Percentiles rank a stretch among this genome's conserved stretches.
phyloP scores from a whole-genome alignment of 2,113 vertebrate genomes.

The Dasypus novemcinctus region DNA sequence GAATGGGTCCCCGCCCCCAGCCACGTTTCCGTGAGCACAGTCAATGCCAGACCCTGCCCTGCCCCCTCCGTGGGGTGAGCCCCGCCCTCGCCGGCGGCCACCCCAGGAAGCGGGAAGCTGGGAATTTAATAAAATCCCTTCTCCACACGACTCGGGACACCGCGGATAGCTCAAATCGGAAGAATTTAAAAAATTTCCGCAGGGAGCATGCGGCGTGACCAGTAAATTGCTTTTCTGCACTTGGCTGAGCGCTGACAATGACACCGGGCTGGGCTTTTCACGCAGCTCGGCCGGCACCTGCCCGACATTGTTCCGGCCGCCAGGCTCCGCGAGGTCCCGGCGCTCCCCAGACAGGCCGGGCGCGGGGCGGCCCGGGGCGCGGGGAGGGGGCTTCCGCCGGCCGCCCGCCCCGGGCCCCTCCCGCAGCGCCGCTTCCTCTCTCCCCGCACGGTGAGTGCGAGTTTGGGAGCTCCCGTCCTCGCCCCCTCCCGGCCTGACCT shows the following conservation, averaged over 20 bases:
- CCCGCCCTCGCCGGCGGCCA: neutral
- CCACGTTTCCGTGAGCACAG: conserved; percentile 40
- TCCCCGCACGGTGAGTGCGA: neutral
- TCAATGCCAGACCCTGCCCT: conserved; percentile 27
- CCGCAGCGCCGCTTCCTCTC: conserved; percentile 19
- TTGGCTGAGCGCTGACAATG: conserved; percentile 79
- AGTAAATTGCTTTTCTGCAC: conserved; percentile 81
- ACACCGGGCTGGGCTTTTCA: conserved; percentile 72
- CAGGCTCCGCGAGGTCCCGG: conserved; percentile 58
- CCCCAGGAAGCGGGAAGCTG: conserved; percentile 64
- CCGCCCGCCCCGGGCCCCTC: neutral
- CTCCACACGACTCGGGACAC: conserved; percentile 67
- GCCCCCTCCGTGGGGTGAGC: neutral
- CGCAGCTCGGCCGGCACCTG: conserved; percentile 67
- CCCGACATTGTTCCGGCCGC: conserved; percentile 71
- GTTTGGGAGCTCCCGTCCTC: neutral
- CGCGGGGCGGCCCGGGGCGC: neutral
- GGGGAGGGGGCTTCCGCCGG: neutral
- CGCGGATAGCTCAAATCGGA: conserved; percentile 72
- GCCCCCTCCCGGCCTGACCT: neutral
- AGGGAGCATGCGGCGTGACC: conserved; percentile 75
- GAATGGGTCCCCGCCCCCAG: neutral
- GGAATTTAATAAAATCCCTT: conserved; percentile 79
- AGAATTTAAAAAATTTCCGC: conserved; percentile 79
- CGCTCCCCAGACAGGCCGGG: conserved; percentile 37